Evolutionary conservation across 1,140 invertebrate genomes (phyloP).

Genomic region (Bombus superbus): DNA sequence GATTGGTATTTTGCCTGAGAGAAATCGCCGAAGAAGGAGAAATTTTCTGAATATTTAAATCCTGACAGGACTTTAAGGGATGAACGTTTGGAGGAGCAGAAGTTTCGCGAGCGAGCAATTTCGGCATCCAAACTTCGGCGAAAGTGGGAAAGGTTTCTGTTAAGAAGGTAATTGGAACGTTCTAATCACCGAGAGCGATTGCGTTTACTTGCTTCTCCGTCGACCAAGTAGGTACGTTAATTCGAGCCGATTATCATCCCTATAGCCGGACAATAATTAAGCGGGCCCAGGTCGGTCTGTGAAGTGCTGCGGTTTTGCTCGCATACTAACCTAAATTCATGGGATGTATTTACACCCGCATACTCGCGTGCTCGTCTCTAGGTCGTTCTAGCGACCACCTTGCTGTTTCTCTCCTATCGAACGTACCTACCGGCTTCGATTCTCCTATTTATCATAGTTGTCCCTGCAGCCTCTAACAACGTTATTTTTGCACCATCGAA

Average conservation of each 20-base stretch:
- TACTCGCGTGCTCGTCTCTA: conserved; percentile 62
- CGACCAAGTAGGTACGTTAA: conserved; percentile 54
- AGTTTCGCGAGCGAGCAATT: background rate
- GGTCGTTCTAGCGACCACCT: conserved; percentile 29
- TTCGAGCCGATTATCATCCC: conserved; percentile 74
- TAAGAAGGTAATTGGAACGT: conserved; percentile 37
- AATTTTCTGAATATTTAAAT: background rate
- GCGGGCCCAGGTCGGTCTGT: conserved; percentile 63
- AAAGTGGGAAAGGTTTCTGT: conserved; percentile 22
- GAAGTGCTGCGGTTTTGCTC: conserved; percentile 77
- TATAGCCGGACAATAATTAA: conserved; percentile 76
- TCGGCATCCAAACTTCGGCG: background rate
- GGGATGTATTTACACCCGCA: conserved; percentile 77
- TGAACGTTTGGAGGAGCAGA: background rate
- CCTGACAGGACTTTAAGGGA: background rate
- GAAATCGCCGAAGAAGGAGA: background rate
- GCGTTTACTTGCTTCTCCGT: conserved; percentile 33
- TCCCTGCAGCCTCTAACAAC: background rate
- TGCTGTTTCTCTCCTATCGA: background rate
- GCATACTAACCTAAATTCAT: conserved; percentile 80
- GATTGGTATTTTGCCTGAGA: fast-evolving
- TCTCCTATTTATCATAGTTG: background rate
- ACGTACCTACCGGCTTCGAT: conserved; percentile 27
- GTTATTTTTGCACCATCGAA: conserved; percentile 2
- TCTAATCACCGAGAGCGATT: conserved; percentile 47